These are phyloP conservation scores for Epicauta chinensis DNA, from an alignment of 1,140 invertebrate species.

Conservation along the genomic window DNA sequence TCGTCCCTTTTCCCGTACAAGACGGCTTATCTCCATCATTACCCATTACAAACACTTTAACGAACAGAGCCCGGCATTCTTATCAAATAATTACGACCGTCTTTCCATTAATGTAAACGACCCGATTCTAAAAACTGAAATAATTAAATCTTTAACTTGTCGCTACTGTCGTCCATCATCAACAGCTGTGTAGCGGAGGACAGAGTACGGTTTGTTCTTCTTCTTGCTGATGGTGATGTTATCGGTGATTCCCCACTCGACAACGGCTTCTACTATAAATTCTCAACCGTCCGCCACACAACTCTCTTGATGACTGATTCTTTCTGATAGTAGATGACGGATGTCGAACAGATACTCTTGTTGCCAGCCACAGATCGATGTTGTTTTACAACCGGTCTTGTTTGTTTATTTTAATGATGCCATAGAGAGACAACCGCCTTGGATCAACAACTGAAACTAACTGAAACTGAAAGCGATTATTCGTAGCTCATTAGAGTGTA, in stretches of 20 bases:
- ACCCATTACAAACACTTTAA: constrained; percentile 26
- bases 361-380: constrained; percentile 2
- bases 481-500: too few relatives aligned
- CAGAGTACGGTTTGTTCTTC: constrained; percentile 26
- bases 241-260: constrained; percentile 11
- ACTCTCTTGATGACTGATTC: constrained; percentile 15
- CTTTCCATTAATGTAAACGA: constrained; percentile 20
- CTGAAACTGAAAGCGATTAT: background rate
- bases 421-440: background rate
- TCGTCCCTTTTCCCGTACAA: too few relatives aligned
- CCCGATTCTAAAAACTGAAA: constrained; percentile 23
- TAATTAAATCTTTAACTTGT: constrained; percentile 24
- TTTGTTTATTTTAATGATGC: background rate
- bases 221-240: constrained; percentile 16
- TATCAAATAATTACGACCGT: constrained; percentile 28
- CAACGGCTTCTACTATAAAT: background rate
- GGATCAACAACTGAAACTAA: background rate
- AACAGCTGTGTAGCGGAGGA: constrained; percentile 10
- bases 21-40: constrained; percentile 17
- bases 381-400: constrained; percentile 7
- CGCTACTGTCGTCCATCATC: constrained; percentile 19
- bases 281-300: too few relatives aligned
- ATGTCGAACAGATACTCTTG: background rate
- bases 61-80: constrained; percentile 23
- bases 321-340: constrained; percentile 8